phyloP scores from a whole-genome alignment of 2,113 vertebrate genomes.

The Catharus fuscescens region DNA sequence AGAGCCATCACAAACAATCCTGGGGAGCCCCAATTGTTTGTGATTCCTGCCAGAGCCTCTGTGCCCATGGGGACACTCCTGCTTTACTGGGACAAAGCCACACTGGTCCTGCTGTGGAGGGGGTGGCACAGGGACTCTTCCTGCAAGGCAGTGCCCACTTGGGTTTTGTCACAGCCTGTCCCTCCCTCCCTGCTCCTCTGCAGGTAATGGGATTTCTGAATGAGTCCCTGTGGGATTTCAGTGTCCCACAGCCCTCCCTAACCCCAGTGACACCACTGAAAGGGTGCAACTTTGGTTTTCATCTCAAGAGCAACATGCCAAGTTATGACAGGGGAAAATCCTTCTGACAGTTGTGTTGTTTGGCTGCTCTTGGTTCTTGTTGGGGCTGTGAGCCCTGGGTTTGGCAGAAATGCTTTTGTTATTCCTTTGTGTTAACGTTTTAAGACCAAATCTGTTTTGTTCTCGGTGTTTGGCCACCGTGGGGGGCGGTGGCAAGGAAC shows the following conservation, averaged over 20 bases:
- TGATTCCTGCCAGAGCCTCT: background rate
- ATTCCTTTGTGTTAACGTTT: background rate
- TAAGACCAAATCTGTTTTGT: slow-evolving; percentile 42
- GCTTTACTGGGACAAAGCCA: background rate
- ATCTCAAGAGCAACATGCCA: background rate
- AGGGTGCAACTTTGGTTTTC: background rate
- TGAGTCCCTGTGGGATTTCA: background rate
- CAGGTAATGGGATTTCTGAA: background rate
- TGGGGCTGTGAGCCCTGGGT: background rate
- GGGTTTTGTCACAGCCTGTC: background rate
- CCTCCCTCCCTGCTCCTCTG: background rate
- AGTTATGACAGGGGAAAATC: accelerated
- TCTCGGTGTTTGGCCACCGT: accelerated
- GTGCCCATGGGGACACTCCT: background rate
- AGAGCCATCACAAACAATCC: background rate
- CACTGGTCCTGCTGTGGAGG: background rate
- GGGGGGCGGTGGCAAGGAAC: background rate
- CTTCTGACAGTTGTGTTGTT: background rate
- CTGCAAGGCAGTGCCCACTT: background rate
- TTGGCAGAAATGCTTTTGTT: background rate
- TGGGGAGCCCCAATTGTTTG: background rate
- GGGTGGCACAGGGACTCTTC: background rate
- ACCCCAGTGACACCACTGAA: background rate
- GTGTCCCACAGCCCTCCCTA: background rate
- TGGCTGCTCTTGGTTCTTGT: background rate